Evolutionary conservation across 2,888 invertebrate genomes (phyloP).

Genomic region (Glyphotaelius pellucidus): DNA sequence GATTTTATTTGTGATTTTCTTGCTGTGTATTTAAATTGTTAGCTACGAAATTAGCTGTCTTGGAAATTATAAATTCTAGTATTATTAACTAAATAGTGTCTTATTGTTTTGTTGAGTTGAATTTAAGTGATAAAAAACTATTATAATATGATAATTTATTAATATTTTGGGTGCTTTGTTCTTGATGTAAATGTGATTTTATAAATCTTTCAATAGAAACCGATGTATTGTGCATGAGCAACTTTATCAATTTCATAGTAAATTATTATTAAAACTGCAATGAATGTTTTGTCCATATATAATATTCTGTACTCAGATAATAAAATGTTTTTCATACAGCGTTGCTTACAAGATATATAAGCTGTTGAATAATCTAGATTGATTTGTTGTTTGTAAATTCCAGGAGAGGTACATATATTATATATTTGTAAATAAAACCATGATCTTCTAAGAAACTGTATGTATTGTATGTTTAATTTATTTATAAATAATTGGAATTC

Average conservation of each 20-base stretch:
- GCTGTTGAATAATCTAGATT: conserved; percentile 12
- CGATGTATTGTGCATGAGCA: background rate
- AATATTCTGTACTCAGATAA: background rate
- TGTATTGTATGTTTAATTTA: conserved; percentile 17
- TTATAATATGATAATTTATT: conserved; percentile 5
- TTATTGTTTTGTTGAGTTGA: conserved; percentile 7
- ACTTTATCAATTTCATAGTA: background rate
- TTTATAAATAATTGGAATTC: conserved; percentile 25
- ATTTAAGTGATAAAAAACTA: conserved; percentile 6
- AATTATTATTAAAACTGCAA: background rate
- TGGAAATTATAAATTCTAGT: conserved; percentile 22
- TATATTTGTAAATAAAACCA: conserved; percentile 42
- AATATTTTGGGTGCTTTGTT: conserved; percentile 37
- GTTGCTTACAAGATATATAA: conserved; percentile 37
- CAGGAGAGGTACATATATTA: background rate
- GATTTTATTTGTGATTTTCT: conserved; percentile 27
- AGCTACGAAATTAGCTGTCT: conserved; percentile 23
- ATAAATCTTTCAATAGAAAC: conserved; percentile 12
- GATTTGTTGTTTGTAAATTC: conserved; percentile 44
- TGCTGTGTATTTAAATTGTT: conserved; percentile 41
- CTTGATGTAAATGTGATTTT: conserved; percentile 31
- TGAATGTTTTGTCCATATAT: background rate
- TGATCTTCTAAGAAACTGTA: conserved; percentile 43
- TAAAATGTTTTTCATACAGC: conserved; percentile 12
- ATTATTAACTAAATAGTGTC: background rate